Conservation (phyloP, 37 sponge, comb jelly and placozoan species). For the Spongia lamella region DNA sequence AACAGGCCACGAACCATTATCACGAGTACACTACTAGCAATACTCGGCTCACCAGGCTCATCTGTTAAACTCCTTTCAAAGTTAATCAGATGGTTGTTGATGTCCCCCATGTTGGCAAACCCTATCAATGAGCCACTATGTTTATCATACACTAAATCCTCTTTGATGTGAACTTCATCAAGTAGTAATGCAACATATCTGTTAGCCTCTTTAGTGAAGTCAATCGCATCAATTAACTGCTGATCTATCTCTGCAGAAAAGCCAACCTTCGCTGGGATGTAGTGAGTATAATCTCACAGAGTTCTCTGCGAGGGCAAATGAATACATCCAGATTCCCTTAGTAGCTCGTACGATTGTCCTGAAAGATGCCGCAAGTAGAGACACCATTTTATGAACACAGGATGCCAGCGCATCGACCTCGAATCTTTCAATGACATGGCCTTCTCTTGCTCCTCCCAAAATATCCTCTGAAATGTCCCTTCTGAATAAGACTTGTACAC, state of each 20-base stretch:
- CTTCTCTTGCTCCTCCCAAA: background rate
- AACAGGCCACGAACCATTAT: background rate
- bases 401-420: constrained; percentile 13
- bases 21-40: background rate
- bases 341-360: constrained; percentile 7
- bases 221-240: background rate
- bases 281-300: constrained; percentile 7
- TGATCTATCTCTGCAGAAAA: constrained; percentile 6
- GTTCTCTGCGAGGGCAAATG: constrained; percentile 16
- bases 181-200: constrained; percentile 10
- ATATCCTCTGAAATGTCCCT: too few relatives aligned
- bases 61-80: background rate
- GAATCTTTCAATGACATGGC: constrained; percentile 2
- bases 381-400: constrained; percentile 16
- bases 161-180: constrained; percentile 25
- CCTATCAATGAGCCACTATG: constrained; percentile 3
- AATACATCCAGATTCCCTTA: background rate
- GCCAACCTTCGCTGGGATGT: background rate
- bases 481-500: too few relatives aligned
- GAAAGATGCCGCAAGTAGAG: constrained; percentile 25
- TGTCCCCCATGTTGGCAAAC: constrained; percentile 6
- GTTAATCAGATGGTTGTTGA: constrained; percentile 7
- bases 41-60: background rate
- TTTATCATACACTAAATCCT: constrained; percentile 17
- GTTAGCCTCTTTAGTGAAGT: constrained; percentile 1